Base-by-base conservation (phyloP, 2,797 vertebrate species). In the Ceyx erithaca region DNA sequence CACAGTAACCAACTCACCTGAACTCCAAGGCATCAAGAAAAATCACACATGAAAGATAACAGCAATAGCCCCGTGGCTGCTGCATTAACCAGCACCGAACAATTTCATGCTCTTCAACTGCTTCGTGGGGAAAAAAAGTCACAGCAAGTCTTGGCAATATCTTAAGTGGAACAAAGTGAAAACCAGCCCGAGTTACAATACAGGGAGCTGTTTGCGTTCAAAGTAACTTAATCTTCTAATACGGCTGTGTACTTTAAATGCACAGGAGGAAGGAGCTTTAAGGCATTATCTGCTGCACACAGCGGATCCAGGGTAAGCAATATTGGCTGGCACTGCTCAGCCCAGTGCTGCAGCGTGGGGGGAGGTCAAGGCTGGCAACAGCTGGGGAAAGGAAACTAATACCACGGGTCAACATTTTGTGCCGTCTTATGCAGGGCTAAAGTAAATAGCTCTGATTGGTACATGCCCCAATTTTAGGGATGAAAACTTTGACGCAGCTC, bases 241-340 rank as follows among this genome's bases (percentile, higher is more conserved):
- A 37, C 7, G 4, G 81, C 78, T 70, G 83, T 67, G 90, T 84
- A 71, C 83, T 93, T 95, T 28, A 89, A 85, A 75, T 5, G 88
- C 80, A 31, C 91, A 71, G 90, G 91, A 85, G 94, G 91, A 93
- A 93, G 87, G 78, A 95, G 94, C 95, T 95, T 77, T 91, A 90
- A 73, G 85, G 92, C 90, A 92, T 92, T 94, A 95, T 91, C 94
- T 88, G 83, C 85, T 26, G 73, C 91, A 57, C 31, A 23, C 95
- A 90, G 87, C 48, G 43, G 81, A 89, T 55, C 71, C 5, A 0
- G 71, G 79, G 46, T 22, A 58, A 80, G 92, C 89, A 68, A 48
- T 6, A 4, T 45, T 5, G 79, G 71, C 89, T 25, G 80, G 22
- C 1, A 33, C 71, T 87, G 86, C 89, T 89, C 84, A 12, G 79